phyloP scores from a whole-genome alignment of 2,888 invertebrate species.

The Marasmarcha lunaedactyla region DNA sequence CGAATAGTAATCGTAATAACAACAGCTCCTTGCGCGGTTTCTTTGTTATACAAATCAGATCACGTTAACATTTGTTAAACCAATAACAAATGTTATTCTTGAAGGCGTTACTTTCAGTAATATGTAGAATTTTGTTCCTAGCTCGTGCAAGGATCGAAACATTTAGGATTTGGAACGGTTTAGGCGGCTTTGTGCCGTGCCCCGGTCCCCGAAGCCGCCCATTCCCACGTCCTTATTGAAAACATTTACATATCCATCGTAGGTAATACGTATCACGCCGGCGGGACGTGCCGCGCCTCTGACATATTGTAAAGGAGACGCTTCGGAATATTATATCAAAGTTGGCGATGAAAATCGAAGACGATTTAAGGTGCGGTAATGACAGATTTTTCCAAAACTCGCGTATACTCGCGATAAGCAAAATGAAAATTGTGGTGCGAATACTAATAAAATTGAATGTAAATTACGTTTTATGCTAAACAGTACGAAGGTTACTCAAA shows the following conservation, averaged over 20 bases:
- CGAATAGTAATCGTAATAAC: too few relatives aligned
- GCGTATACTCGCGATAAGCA: not conserved
- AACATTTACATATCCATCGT: constrained; percentile 58
- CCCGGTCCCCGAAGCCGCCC: constrained; percentile 4
- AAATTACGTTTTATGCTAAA: not conserved
- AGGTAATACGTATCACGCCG: constrained; percentile 20
- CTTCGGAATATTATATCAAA: not conserved
- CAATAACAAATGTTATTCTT: too few relatives aligned
- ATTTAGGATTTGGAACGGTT: not conserved
- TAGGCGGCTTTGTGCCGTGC: constrained; percentile 2
- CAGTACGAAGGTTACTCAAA: too few relatives aligned
- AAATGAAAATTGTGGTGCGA: not conserved
- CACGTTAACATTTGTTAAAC: too few relatives aligned
- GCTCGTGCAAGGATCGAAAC: not conserved
- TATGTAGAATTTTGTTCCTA: not conserved
- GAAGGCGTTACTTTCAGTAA: too few relatives aligned
- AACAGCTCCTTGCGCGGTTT: too few relatives aligned
- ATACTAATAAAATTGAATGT: not conserved
- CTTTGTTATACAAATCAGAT: too few relatives aligned
- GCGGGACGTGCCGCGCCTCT: constrained; percentile 22
- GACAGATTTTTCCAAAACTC: not conserved
- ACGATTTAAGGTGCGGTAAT: not conserved
- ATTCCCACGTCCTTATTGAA: constrained; percentile 38
- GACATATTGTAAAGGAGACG: constrained; percentile 34
- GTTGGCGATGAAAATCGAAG: not conserved